Percentiles rank a stretch among this genome's conserved stretches.
Conservation (phyloP, 2,888 invertebrate genomes). For the Choristoneura rosaceana region DNA sequence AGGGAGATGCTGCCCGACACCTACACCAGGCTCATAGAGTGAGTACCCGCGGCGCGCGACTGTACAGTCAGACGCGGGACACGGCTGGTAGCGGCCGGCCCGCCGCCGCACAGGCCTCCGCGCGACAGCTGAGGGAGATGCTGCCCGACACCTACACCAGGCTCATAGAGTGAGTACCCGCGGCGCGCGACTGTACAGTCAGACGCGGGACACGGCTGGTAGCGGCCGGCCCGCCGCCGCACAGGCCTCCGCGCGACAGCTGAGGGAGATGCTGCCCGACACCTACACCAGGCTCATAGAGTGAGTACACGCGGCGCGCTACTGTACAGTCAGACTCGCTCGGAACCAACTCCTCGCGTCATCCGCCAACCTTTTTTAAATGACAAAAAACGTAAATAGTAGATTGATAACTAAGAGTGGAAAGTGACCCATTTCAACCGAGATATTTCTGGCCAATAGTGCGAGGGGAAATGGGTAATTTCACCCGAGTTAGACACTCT, state of each 20-base stretch:
- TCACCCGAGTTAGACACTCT: too few relatives aligned
- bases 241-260: not conserved
- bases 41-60: not conserved
- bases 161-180: constrained; percentile 4
- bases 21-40: constrained; percentile 7
- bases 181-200: too few relatives aligned
- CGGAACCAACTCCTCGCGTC: too few relatives aligned
- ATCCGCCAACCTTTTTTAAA: too few relatives aligned
- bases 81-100: not conserved
- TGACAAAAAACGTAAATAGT: too few relatives aligned
- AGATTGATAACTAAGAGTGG: too few relatives aligned
- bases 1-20: constrained; percentile 10
- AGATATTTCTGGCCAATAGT: too few relatives aligned
- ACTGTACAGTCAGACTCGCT: too few relatives aligned
- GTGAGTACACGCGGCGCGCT: not conserved
- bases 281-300: constrained; percentile 5
- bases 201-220: not conserved
- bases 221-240: constrained; percentile 18
- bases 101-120: constrained; percentile 7
- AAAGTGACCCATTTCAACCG: too few relatives aligned
- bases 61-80: too few relatives aligned
- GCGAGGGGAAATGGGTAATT: too few relatives aligned
- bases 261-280: constrained; percentile 2
- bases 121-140: not conserved
- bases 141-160: constrained; percentile 10